phyloP scores from a whole-genome alignment of 2,888 invertebrate genomes.

The Neoascia interrupta region DNA sequence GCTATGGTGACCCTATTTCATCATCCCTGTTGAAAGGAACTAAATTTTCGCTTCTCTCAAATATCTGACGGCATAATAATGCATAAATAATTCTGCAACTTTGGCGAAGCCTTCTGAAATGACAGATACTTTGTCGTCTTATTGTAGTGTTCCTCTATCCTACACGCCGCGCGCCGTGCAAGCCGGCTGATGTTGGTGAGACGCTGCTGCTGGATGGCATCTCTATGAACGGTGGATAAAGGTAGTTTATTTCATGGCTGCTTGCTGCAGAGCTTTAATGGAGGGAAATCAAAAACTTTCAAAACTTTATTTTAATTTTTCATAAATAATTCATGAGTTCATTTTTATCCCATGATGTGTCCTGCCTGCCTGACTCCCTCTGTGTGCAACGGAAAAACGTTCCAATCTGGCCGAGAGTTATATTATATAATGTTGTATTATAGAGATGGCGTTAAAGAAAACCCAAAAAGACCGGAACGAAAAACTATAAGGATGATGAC shows the following conservation, averaged over 20 bases:
- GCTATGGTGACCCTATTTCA: conserved; percentile 25
- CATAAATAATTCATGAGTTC: conserved; percentile 64
- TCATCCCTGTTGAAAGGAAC: background rate
- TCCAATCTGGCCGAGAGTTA: background rate
- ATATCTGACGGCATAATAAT: conserved; percentile 29
- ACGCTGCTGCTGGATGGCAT: too few species aligned
- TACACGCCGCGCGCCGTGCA: too few species aligned
- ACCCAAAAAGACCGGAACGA: background rate
- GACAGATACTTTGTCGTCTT: conserved; percentile 40
- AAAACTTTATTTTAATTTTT: conserved; percentile 65
- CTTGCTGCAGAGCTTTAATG: conserved; percentile 36
- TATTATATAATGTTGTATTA: background rate
- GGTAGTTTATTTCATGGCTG: too few species aligned
- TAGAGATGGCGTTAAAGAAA: background rate
- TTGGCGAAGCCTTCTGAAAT: conserved; percentile 25
- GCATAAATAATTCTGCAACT: conserved; percentile 54
- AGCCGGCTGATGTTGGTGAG: background rate
- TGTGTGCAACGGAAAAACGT: conserved; percentile 17
- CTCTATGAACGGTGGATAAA: conserved; percentile 7
- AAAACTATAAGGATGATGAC: background rate
- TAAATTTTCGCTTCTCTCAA: conserved; percentile 2
- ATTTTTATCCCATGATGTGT: conserved; percentile 33
- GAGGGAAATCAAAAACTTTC: conserved; percentile 64
- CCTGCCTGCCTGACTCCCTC: background rate
- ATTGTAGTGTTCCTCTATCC: background rate